These are phyloP conservation scores for Limnephilus auricula DNA, from an alignment of 2,888 invertebrate genomes.

Conservation along the genomic window DNA sequence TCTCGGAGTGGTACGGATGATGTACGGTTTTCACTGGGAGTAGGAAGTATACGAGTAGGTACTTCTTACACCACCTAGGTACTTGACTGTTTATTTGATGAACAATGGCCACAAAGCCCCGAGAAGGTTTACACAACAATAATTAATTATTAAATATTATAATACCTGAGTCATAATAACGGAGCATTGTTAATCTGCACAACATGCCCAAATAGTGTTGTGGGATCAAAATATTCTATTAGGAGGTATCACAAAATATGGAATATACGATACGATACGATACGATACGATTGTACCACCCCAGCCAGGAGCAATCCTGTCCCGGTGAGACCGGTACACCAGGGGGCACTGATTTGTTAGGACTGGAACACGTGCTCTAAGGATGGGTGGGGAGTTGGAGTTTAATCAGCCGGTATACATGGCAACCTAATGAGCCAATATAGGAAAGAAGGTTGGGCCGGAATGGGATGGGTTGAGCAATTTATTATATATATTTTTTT, in stretches of 20 bases:
- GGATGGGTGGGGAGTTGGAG: no score
- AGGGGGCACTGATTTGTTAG: no score
- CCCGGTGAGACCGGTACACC: no score
- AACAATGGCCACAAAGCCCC: slow-evolving; percentile 59
- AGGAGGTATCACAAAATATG: not conserved
- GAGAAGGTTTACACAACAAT: slow-evolving; percentile 62
- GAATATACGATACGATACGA: no score
- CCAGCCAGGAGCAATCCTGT: no score
- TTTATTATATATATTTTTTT: no score
- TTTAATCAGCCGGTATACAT: no score
- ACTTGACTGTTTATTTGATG: slow-evolving; percentile 31
- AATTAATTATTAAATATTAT: slow-evolving; percentile 65
- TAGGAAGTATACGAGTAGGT: not conserved
- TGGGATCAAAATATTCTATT: not conserved
- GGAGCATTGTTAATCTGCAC: not conserved
- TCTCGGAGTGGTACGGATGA: slow-evolving; percentile 12
- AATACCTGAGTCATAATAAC: slow-evolving; percentile 59
- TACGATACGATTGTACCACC: no score
- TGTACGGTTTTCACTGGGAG: slow-evolving; percentile 17
- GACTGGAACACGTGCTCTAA: no score
- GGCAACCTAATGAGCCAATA: no score
- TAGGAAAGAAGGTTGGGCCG: no score
- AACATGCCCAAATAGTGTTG: not conserved
- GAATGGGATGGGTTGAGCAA: no score
- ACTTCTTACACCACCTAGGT: not conserved